phyloP scores from a whole-genome alignment of 2,888 invertebrate species.

The Nomada goodeniana region DNA sequence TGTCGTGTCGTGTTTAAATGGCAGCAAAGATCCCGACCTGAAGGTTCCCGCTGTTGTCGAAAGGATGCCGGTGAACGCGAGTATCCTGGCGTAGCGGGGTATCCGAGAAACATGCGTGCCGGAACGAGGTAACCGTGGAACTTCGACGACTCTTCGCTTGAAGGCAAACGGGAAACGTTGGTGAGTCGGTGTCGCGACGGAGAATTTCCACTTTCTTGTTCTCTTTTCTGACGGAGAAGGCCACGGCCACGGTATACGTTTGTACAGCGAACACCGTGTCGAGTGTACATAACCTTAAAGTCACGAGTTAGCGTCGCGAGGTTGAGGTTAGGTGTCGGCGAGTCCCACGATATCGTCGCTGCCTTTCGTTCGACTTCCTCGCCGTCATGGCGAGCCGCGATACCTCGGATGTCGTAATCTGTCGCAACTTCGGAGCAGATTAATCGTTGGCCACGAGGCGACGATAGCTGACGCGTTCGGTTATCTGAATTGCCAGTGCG shows the following conservation, averaged over 20 bases:
- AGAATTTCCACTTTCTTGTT: neutral
- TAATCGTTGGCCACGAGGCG: neutral
- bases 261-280: neutral
- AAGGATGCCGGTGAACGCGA: slow-evolving; percentile 25
- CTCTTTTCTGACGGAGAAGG: neutral
- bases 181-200: slow-evolving; percentile 62
- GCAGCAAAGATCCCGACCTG: neutral
- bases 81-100: neutral
- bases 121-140: slow-evolving; percentile 49
- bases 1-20: slow-evolving; percentile 1
- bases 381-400: neutral
- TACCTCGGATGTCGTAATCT: slow-evolving; percentile 13
- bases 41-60: neutral
- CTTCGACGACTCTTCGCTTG: slow-evolving; percentile 54
- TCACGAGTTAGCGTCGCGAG: neutral
- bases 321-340: slow-evolving; percentile 27
- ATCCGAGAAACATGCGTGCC: slow-evolving; percentile 62
- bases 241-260: slow-evolving; percentile 29
- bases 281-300: slow-evolving; percentile 34
- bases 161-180: slow-evolving; percentile 62
- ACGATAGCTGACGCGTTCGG: neutral
- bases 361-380: neutral
- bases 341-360: neutral
- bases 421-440: neutral
- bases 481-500: slow-evolving; percentile 7